Conservation (phyloP, 2,113 vertebrate species). For the Gracilinanus agilis region DNA sequence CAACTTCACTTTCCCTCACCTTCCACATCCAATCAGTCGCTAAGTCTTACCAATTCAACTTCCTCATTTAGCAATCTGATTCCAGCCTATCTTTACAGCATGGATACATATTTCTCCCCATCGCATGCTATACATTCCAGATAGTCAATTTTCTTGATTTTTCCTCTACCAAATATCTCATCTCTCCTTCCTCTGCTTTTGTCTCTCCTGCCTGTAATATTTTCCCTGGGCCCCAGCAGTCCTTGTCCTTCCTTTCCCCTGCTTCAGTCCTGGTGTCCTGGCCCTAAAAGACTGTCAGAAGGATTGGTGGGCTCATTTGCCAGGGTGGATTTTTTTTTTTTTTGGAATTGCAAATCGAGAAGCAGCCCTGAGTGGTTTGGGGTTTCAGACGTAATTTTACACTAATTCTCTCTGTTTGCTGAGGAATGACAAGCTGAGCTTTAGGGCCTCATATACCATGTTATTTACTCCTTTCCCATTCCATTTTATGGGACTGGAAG, state of each 20-base stretch:
- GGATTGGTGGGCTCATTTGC: conserved; percentile 78
- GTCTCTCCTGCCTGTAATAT: neutral
- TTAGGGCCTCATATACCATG: conserved; percentile 62
- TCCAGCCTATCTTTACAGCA: too few species aligned
- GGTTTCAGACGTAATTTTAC: conserved; percentile 81
- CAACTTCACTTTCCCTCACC: neutral
- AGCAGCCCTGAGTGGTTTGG: conserved; percentile 74
- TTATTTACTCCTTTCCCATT: conserved; percentile 72
- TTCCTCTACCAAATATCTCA: neutral
- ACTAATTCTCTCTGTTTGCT: conserved; percentile 75
- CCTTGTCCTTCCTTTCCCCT: neutral
- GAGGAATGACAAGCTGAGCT: conserved; percentile 70
- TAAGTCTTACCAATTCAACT: neutral
- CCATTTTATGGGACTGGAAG: conserved; percentile 52
- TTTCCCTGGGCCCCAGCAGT: neutral
- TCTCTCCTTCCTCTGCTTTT: neutral
- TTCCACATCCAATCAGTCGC: neutral
- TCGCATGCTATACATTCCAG: neutral
- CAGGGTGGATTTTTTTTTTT: conserved; percentile 58
- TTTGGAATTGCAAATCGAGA: conserved; percentile 79
- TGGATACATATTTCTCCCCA: neutral
- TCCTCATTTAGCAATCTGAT: neutral
- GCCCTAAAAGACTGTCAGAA: conserved; percentile 72
- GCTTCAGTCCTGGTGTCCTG: neutral
- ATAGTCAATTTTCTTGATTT: neutral